phyloP scores from a whole-genome alignment of 2,797 vertebrate genomes.

The Darevskia nairensis region DNA sequence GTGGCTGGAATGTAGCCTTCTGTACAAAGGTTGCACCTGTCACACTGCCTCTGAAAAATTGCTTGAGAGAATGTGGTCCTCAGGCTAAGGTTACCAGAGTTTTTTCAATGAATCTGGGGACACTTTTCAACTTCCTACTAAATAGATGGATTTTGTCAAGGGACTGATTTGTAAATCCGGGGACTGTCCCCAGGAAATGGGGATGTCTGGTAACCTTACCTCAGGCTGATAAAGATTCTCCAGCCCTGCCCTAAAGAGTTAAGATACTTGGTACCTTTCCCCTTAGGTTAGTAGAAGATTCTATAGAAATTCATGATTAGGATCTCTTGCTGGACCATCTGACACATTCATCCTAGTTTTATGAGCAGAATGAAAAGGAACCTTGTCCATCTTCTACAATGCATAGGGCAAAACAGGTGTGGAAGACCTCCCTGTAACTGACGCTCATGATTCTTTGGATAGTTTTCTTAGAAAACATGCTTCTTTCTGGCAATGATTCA shows the following conservation, averaged over 20 bases:
- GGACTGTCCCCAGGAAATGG: too few relatives aligned
- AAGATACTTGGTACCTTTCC: background rate
- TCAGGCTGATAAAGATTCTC: too few relatives aligned
- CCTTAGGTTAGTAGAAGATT: background rate
- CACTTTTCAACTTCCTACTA: too few relatives aligned
- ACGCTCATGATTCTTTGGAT: background rate
- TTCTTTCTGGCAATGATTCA: constrained; percentile 10
- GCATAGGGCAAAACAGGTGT: background rate
- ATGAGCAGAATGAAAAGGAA: constrained; percentile 17
- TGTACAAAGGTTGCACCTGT: too few relatives aligned
- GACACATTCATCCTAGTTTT: background rate
- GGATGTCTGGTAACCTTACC: too few relatives aligned
- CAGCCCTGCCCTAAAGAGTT: background rate
- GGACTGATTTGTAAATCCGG: too few relatives aligned
- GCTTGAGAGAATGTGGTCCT: too few relatives aligned
- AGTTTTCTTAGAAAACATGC: constrained; percentile 17
- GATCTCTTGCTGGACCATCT: background rate
- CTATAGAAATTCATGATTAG: background rate
- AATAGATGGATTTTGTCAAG: too few relatives aligned
- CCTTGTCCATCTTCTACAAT: background rate
- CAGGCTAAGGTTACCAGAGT: too few relatives aligned
- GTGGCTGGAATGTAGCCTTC: too few relatives aligned
- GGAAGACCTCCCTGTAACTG: background rate
- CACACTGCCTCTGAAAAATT: too few relatives aligned
- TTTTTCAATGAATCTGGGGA: too few relatives aligned